Conservation (phyloP, 37 sponge, comb jelly and placozoan species). For the Cladorhizidae sp. region DNA sequence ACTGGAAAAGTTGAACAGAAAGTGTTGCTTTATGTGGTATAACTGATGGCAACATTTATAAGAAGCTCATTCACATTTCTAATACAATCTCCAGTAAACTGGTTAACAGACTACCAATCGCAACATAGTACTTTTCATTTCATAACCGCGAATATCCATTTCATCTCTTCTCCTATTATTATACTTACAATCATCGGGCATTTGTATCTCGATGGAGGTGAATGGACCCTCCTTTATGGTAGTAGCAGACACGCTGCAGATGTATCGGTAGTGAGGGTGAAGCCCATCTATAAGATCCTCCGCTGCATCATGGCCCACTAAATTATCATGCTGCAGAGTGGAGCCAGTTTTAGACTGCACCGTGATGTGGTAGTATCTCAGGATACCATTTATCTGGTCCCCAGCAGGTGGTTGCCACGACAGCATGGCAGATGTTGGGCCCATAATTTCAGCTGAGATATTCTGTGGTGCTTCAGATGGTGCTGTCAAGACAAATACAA, state of each 20-base stretch:
- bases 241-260: conserved; percentile 14
- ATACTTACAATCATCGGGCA: background rate
- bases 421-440: conserved; percentile 6
- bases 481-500: no score
- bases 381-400: background rate
- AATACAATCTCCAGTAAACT: no score
- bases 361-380: conserved; percentile 11
- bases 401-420: conserved; percentile 21
- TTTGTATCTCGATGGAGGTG: background rate
- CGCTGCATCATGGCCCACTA: background rate
- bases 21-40: no score
- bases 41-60: no score
- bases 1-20: no score
- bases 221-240: background rate
- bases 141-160: no score
- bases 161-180: background rate
- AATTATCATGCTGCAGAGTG: background rate
- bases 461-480: background rate
- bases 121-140: no score
- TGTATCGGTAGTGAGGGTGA: conserved; percentile 23
- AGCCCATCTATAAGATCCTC: background rate
- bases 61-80: no score
- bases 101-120: no score
- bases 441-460: background rate
- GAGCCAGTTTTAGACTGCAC: background rate